Conservation (phyloP, 2,888 invertebrate species). For the Tethea ocularis region DNA sequence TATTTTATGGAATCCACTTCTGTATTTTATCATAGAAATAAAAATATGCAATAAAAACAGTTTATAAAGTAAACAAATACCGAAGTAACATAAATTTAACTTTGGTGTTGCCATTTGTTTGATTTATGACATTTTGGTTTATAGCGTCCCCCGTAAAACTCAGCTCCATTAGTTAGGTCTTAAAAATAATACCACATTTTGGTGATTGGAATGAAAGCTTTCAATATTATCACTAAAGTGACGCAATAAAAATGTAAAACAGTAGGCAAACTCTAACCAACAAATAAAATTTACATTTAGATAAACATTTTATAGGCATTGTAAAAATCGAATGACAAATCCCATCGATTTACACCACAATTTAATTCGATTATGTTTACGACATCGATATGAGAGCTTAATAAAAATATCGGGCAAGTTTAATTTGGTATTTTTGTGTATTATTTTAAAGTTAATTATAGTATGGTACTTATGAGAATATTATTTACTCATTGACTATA, state of each 20-base stretch:
- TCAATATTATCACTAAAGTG: slow-evolving; percentile 31
- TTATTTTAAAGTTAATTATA: background rate
- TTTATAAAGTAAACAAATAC: background rate
- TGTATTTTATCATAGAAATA: background rate
- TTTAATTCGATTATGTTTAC: slow-evolving; percentile 26
- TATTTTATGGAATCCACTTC: background rate
- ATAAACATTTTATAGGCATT: slow-evolving; percentile 63
- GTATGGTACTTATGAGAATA: too few species aligned
- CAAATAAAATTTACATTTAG: slow-evolving; percentile 64
- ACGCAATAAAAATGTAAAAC: slow-evolving; percentile 63
- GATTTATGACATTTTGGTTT: slow-evolving; percentile 1
- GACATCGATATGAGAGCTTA: slow-evolving; percentile 15
- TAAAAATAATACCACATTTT: slow-evolving; percentile 29
- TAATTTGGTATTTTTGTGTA: background rate
- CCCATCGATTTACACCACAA: slow-evolving; percentile 33
- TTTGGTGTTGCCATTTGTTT: slow-evolving; percentile 5
- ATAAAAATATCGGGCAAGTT: background rate
- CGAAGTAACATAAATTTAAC: background rate
- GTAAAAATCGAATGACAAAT: slow-evolving; percentile 60
- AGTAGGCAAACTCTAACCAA: slow-evolving; percentile 59
- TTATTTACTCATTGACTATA: too few species aligned
- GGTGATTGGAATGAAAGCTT: slow-evolving; percentile 32
- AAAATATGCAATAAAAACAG: background rate
- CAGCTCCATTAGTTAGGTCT: slow-evolving; percentile 37
- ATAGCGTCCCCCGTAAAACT: background rate